phyloP scores from a whole-genome alignment of 2,113 vertebrate genomes.

The Phyllostomus hastatus region DNA sequence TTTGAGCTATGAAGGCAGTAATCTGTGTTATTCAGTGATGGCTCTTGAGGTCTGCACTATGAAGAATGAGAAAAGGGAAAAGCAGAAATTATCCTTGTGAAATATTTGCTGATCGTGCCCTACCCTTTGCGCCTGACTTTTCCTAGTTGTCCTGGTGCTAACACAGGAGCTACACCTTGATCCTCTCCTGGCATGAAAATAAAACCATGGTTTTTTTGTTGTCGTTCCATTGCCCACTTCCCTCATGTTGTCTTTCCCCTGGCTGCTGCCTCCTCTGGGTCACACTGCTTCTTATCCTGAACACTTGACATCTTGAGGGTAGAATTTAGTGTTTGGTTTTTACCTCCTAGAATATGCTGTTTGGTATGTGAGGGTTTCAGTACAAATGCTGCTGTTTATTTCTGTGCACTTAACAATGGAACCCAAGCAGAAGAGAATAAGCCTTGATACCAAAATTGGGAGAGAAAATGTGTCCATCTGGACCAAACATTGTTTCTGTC shows the following conservation, averaged over 20 bases:
- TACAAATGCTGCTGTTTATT: slow-evolving; percentile 89
- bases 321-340: slow-evolving; percentile 82
- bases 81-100: slow-evolving; percentile 62
- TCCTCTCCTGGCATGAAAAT: slow-evolving; percentile 81
- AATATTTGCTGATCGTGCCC: slow-evolving; percentile 73
- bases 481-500: slow-evolving; percentile 65
- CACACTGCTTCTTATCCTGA: slow-evolving; percentile 84
- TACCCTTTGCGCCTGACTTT: slow-evolving; percentile 75
- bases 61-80: slow-evolving; percentile 66
- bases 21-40: slow-evolving; percentile 54
- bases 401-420: slow-evolving; percentile 89
- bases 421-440: slow-evolving; percentile 84
- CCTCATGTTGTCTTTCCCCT: slow-evolving; percentile 75
- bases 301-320: slow-evolving; percentile 85
- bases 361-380: slow-evolving; percentile 86
- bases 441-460: slow-evolving; percentile 83
- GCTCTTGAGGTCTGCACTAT: slow-evolving; percentile 62
- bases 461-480: slow-evolving; percentile 72
- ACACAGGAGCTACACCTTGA: slow-evolving; percentile 77
- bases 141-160: slow-evolving; percentile 81
- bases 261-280: slow-evolving; percentile 79
- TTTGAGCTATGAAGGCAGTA: slow-evolving; percentile 56
- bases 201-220: slow-evolving; percentile 52
- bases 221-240: slow-evolving; percentile 57
- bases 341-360: slow-evolving; percentile 85